phyloP scores from a whole-genome alignment of 2,113 vertebrate species.

The Panurus biarmicus region DNA sequence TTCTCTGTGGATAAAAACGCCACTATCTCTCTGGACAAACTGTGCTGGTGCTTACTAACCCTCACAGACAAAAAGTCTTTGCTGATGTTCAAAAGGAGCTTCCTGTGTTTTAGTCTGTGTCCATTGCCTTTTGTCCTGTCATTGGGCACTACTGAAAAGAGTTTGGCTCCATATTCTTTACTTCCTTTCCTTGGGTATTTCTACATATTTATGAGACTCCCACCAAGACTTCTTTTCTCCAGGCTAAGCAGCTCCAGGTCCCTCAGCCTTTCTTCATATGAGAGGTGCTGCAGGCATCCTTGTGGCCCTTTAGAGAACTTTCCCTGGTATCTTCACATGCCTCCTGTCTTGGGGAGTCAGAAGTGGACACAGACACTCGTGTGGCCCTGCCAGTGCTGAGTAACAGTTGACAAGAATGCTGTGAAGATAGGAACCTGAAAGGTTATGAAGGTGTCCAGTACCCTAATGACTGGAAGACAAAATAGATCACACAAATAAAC shows the following conservation, averaged over 20 bases:
- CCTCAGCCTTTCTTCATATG: neutral
- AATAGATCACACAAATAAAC: neutral
- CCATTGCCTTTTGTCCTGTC: neutral
- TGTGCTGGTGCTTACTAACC: neutral
- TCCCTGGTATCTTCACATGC: neutral
- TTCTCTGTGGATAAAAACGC: neutral
- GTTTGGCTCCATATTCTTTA: neutral
- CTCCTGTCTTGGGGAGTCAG: neutral
- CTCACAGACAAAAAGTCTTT: neutral
- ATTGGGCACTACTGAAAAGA: neutral
- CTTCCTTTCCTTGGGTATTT: neutral
- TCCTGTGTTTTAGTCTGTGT: neutral
- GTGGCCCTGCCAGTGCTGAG: neutral
- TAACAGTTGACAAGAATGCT: neutral
- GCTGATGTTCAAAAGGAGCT: neutral
- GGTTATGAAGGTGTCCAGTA: neutral
- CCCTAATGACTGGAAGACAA: neutral
- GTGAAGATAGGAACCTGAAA: neutral
- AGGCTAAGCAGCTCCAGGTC: neutral
- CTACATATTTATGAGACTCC: neutral
- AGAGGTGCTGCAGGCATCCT: neutral
- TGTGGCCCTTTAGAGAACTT: neutral
- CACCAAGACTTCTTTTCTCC: neutral
- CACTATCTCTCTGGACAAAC: neutral
- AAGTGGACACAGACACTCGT: neutral